Base-by-base conservation (phyloP, 2,888 invertebrate species). In the Drosophila longiperda region DNA sequence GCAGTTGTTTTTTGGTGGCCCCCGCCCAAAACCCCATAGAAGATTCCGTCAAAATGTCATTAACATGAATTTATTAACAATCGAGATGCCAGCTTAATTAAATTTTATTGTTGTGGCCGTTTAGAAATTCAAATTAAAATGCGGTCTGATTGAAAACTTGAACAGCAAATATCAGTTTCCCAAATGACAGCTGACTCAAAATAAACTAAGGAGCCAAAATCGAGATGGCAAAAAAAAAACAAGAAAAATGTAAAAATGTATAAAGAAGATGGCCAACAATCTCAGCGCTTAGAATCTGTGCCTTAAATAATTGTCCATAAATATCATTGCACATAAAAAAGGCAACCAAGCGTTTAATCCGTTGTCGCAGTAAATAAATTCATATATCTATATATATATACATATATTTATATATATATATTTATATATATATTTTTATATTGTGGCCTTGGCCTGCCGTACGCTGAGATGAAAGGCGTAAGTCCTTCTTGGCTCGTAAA, bases 61-160 rank as follows among this genome's bases (percentile, higher is more conserved):
- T 87, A 90, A 85, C 87, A 87, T 88, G 86, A 87, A 87, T 87
- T 87, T 88, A 88, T 86, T 86, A 90, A 90, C 90, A 88, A 90
- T 87, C 57, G 81, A 86, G 88, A 81, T 58, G 72, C 73, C 63
- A 60, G 90, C 90, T 87, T 90, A 87, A 87, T 87, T 87, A 80
- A 87, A 87, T 90, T 88, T 90, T 66, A 79, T 75, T 71, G 75
- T 69, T 69, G 62, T 34, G 42, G 58, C 73, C 45, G 48, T 8
- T 45, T 45, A 34, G 15, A 57, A 40, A 29, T 26, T 49, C 26
- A 49, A 26, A 64, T 71, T 71, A 63, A 48, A 49, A 48, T 36
- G 23, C 53, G 32, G 63, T 36, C 63, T 15, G 66, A 78, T 62
- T 67, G 61, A 60, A 33, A 45, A 61, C 65, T 60, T 49, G 26